These are phyloP conservation scores for Triops cancriformis DNA, from an alignment of 1,140 invertebrate species.

Conservation along the genomic window DNA sequence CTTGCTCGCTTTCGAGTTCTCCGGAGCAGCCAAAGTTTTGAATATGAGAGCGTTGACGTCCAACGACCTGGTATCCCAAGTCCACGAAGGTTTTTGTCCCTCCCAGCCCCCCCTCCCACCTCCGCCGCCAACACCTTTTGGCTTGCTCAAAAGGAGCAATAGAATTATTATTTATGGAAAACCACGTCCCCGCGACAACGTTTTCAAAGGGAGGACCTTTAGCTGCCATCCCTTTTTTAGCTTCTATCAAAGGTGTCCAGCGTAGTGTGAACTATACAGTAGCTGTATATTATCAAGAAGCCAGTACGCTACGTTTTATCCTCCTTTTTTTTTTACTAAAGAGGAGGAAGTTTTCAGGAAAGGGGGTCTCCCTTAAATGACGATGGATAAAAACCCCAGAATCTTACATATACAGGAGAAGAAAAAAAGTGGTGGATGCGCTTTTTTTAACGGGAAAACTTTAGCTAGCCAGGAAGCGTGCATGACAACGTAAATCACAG, in stretches of 20 bases:
- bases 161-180: slow-evolving; percentile 13
- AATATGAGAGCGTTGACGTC: slow-evolving; percentile 3
- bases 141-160: background rate
- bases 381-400: no score
- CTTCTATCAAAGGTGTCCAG: background rate
- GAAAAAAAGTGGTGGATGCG: no score
- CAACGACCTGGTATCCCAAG: background rate
- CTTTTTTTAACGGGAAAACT: no score
- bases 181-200: background rate
- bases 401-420: no score
- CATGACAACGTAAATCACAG: no score
- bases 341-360: no score
- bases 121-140: background rate
- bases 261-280: slow-evolving; percentile 10
- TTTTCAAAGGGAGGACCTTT: background rate
- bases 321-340: background rate
- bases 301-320: background rate
- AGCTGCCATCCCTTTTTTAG: background rate
- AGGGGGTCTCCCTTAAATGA: no score
- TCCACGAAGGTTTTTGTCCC: background rate
- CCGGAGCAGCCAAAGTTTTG: background rate
- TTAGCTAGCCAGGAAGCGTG: no score
- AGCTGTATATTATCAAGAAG: slow-evolving; percentile 3
- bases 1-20: background rate
- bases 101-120: no score